phyloP scores from a whole-genome alignment of 2,113 vertebrate genomes.

The Cheirogaleus medius region DNA sequence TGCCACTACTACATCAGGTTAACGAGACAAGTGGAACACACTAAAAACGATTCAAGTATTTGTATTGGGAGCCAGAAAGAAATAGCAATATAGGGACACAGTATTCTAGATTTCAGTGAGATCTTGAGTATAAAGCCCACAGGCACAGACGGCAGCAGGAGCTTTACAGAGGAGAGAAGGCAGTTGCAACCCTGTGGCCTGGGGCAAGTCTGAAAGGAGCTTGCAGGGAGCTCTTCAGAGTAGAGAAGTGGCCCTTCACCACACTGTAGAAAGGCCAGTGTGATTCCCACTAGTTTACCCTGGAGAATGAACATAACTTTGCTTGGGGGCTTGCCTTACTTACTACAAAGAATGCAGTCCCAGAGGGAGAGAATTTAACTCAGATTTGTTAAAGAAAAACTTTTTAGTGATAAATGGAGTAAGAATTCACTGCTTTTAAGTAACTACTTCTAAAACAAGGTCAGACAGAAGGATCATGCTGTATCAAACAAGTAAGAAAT shows the following conservation, averaged over 20 bases:
- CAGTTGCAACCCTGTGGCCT: not conserved
- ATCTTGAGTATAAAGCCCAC: not conserved
- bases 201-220: not conserved
- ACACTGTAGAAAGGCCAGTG: not conserved
- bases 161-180: not conserved
- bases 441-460: constrained; percentile 74
- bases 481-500: constrained; percentile 68
- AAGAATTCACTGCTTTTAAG: constrained; percentile 60
- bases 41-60: not conserved
- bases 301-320: constrained; percentile 28
- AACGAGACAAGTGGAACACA: not conserved
- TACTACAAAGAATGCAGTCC: constrained; percentile 24
- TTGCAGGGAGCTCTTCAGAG: not conserved
- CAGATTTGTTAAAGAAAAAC: constrained; percentile 53
- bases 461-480: constrained; percentile 63
- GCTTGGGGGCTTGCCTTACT: constrained; percentile 40
- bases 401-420: constrained; percentile 58
- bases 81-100: not conserved
- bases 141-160: not conserved
- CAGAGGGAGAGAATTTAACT: constrained; percentile 50
- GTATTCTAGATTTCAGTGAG: not conserved
- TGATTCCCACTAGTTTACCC: not conserved
- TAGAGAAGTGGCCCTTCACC: not conserved
- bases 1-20: not conserved
- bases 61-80: not conserved